A percentile compares a stretch with the other conserved stretches of the same genome.
Conservation (phyloP, 2,797 vertebrate species). For the Nothura maculosa region DNA sequence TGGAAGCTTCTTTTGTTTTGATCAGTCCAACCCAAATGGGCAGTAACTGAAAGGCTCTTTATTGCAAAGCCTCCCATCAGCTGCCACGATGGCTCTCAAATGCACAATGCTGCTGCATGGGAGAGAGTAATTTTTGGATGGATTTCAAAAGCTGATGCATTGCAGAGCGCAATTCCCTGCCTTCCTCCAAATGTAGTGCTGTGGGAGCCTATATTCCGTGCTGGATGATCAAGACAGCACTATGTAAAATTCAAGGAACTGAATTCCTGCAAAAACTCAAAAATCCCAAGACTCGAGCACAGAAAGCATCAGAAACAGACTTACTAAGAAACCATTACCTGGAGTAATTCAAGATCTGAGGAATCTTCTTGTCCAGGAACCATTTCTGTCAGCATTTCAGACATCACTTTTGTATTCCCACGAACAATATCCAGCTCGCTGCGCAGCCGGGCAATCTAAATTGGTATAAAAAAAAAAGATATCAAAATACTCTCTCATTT, state of each 20-base stretch:
- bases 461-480: neutral
- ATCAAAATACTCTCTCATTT: neutral
- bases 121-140: constrained; percentile 48
- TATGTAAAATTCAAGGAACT: neutral
- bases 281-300: neutral
- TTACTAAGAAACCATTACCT: constrained; percentile 80
- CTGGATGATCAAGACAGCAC: constrained; percentile 10
- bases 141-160: constrained; percentile 47
- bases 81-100: constrained; percentile 64
- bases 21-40: constrained; percentile 43
- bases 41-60: constrained; percentile 68
- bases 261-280: neutral
- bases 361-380: constrained; percentile 95
- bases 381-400: constrained; percentile 99
- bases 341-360: constrained; percentile 95
- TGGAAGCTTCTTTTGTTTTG: constrained; percentile 69
- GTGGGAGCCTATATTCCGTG: constrained; percentile 18
- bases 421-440: constrained; percentile 96
- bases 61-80: constrained; percentile 62
- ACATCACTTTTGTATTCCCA: constrained; percentile 98
- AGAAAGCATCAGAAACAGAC: neutral
- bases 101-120: constrained; percentile 35
- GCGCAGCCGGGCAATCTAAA: constrained; percentile 92
- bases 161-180: constrained; percentile 41
- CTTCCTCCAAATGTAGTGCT: neutral